Conservation (phyloP, 2,888 invertebrate genomes). For the Penaeus monodon region DNA sequence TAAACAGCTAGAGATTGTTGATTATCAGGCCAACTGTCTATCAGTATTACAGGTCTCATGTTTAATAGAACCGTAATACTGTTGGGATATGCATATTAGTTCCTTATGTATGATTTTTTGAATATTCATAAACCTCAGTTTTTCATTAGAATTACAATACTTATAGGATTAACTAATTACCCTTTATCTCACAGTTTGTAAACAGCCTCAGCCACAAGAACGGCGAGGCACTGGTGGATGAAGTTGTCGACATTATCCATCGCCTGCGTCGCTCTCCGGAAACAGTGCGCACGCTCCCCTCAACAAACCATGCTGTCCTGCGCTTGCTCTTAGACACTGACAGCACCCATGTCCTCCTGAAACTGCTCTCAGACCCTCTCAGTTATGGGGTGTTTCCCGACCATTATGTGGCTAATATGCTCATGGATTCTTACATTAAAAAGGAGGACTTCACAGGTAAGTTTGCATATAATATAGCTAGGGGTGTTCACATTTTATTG, state of each 20-base stretch:
- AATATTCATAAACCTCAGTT: neutral
- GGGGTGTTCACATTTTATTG: neutral
- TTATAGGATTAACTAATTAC: neutral
- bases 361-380: constrained; percentile 82
- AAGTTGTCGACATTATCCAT: constrained; percentile 80
- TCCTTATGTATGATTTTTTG: too few species aligned
- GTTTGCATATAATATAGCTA: constrained; percentile 1
- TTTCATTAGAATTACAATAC: neutral
- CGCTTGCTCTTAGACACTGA: constrained; percentile 72
- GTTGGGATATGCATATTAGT: too few species aligned
- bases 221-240: constrained; percentile 75
- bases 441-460: constrained; percentile 75
- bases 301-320: constrained; percentile 86
- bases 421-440: constrained; percentile 84
- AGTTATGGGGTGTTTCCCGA: constrained; percentile 95
- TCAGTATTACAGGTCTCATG: too few species aligned
- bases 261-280: constrained; percentile 81
- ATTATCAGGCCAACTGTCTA: too few species aligned
- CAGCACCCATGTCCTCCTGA: constrained; percentile 76
- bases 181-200: constrained; percentile 73
- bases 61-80: too few species aligned
- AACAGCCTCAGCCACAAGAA: constrained; percentile 75
- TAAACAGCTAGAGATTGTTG: too few species aligned
- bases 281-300: constrained; percentile 80
- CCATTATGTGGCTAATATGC: constrained; percentile 80